Conservation (phyloP, 2,797 vertebrate genomes). For the Sarcoramphus papa region DNA sequence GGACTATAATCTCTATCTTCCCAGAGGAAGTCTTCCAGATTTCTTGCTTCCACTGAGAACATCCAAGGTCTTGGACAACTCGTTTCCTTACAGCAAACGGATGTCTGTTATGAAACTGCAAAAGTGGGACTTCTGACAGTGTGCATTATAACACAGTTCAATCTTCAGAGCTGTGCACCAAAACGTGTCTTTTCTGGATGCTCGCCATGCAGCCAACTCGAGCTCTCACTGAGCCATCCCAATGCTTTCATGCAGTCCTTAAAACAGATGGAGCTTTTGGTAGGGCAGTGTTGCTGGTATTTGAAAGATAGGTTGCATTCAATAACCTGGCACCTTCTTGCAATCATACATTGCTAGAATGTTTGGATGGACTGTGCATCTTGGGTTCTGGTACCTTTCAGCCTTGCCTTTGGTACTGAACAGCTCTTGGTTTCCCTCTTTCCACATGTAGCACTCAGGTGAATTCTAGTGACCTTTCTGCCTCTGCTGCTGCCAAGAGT, state of each 20-base stretch:
- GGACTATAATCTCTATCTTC: neutral
- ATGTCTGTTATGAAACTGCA: neutral
- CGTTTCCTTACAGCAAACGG: neutral
- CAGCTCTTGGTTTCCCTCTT: neutral
- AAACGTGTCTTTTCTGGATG: neutral
- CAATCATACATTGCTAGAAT: accelerated
- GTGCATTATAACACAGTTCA: neutral
- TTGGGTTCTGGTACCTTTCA: neutral
- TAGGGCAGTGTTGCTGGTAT: neutral
- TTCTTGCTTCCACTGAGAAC: neutral
- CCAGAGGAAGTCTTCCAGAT: neutral
- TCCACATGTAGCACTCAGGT: neutral
- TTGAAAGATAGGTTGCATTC: neutral
- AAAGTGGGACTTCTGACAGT: neutral
- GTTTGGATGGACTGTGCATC: neutral
- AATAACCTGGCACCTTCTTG: neutral
- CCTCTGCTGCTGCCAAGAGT: neutral
- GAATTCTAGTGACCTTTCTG: neutral
- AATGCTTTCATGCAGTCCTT: neutral
- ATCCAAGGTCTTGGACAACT: neutral
- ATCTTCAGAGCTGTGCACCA: neutral
- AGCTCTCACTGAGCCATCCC: neutral
- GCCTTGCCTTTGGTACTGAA: neutral
- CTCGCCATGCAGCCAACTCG: neutral
- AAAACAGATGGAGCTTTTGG: neutral